These are phyloP conservation scores for Naja naja DNA, from an alignment of 2,113 vertebrate genomes.

Conservation along the genomic window DNA sequence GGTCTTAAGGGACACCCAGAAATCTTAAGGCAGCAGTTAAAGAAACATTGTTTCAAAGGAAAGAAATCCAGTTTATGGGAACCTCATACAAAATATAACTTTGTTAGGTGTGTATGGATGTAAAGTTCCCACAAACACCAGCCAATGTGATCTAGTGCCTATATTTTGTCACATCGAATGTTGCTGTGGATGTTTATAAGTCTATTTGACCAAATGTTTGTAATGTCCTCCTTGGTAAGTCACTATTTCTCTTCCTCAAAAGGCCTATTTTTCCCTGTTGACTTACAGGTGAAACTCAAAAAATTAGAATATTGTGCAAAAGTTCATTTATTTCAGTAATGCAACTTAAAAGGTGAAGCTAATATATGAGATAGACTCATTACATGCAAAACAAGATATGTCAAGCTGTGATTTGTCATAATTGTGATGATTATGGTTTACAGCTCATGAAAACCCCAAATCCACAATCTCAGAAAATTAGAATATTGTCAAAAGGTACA, in stretches of 20 bases:
- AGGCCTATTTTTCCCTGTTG: background rate
- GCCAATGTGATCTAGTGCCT: background rate
- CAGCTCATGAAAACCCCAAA: too few species aligned
- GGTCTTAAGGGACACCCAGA: background rate
- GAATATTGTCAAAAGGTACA: too few species aligned
- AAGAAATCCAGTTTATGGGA: background rate
- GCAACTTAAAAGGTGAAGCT: too few species aligned
- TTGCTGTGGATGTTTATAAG: background rate
- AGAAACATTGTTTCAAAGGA: background rate
- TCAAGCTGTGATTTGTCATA: too few species aligned
- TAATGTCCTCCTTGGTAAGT: background rate
- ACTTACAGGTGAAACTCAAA: too few species aligned
- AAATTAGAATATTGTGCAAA: too few species aligned
- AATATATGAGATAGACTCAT: too few species aligned
- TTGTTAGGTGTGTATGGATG: background rate
- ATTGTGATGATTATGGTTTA: too few species aligned
- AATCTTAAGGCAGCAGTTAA: background rate
- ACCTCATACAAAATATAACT: background rate
- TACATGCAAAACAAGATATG: too few species aligned
- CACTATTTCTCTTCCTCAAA: background rate
- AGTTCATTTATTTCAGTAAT: too few species aligned
- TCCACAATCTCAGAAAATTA: too few species aligned
- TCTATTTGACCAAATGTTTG: background rate
- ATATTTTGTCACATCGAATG: background rate
- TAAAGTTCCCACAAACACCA: background rate